Evolutionary conservation across 2,113 vertebrate species (phyloP), one percentile per base, ranked within the genome.

Genomic region (Grantiella picta): DNA sequence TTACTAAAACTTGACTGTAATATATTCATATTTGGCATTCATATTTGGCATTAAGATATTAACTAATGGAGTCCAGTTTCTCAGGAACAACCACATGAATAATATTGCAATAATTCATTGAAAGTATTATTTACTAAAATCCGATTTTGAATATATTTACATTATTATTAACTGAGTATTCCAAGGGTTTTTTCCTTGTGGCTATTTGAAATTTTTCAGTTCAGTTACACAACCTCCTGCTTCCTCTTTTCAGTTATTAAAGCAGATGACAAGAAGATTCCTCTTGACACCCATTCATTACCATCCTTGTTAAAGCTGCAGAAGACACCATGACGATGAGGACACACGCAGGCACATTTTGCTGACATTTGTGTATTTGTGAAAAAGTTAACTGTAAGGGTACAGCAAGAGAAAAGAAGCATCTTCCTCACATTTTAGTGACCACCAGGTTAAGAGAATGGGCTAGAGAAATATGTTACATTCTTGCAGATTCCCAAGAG

Each of bases 1-100:
- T 38, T 50, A 73, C 44, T 68, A 52, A 81, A 77, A 72, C 18
- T 29, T 76, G n/a, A 72, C 53, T 27, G 10, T 53, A 79, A 90
- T 85, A 93, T 92, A 85, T 93, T 90, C 45, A 33, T 72, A 20
- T 25, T 87, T 94, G 49, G 83, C 53, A 61, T 40, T 91, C 45
- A 33, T 72, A 20, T 25, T 87, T 94, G 49, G 83, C 53, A 61
- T 40, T 91, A 87, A 69, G 31, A 13, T 65, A 85, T 73, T 63
- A 63, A 81, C 27, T 82, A 84, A 89, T n/a, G 44, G 44, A 91
- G 33, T 53, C 13, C 4, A 90, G 7, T 82, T 93, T 85, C 31
- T 76, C 28, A 53, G 24, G 36, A 88, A 94, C 47, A 82, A 82
- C 9, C 35, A 53, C 12, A 16, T 16, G 6, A 89, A 63, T 73